Evolutionary conservation across 2,888 invertebrate genomes (phyloP), one percentile per base, ranked within the genome.

Genomic region (Geophilus truncorum): DNA sequence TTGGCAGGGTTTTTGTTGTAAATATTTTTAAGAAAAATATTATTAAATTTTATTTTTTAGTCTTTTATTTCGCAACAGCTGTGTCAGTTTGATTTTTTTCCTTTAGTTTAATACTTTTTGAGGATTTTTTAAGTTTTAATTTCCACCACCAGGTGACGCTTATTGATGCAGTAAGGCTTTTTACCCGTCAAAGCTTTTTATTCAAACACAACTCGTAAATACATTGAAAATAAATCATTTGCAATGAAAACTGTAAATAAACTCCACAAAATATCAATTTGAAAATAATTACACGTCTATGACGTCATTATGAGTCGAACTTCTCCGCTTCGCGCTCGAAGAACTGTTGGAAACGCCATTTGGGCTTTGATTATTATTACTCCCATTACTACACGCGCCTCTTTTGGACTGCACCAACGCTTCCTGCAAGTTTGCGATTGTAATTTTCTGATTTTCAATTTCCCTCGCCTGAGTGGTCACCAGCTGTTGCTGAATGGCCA

Each of bases 371-470:
- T n/a, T 70, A 12, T 25, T 28, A 25, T 70, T 70, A 12, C 15
- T 12, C n/a, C 25, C 4, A 12, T 25, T 28, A 25, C 28, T 70
- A 12, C 15, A 5, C n/a, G 70, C 4, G n/a, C 28, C 12, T 10
- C 70, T 23, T 10, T 70, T 32, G 7, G 77, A 10, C 34, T 77
- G 77, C 15, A 77, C 77, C 21, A 77, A 36, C 12, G 77, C 77
- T 18, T 77, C 77, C 23, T 77, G 77, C 7, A 77, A 36, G 18
- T 77, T 77, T 5, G 32, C 30, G n/a, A 77, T 77, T 34, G 77
- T 77, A 77, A 77, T 77, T 36, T 34, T 77, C 18, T 77, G 77
- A 36, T 77, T 77, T 77, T 77, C 77, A 77, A 77, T 77, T 70
- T 70, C 70, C 2, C 25, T 70, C 70, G 70, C 70, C 28, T 70